Conservation (phyloP, 2,797 vertebrate species). For the Tiaroga cobitis region DNA sequence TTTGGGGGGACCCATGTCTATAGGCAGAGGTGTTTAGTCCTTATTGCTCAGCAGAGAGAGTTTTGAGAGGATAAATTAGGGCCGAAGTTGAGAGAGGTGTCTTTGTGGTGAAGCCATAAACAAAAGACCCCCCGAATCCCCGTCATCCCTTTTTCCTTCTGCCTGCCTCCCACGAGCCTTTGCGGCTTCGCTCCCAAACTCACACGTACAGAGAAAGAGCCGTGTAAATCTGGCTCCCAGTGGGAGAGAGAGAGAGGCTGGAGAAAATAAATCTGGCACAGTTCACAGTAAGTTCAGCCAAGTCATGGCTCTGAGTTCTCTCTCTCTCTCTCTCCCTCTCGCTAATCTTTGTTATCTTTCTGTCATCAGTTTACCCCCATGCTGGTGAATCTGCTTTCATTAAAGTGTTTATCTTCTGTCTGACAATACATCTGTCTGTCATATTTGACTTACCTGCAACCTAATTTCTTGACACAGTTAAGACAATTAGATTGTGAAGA, state of each 20-base stretch:
- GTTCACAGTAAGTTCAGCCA: conserved; percentile 82
- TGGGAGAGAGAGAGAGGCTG: conserved; percentile 53
- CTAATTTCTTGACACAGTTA: background rate
- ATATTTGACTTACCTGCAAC: conserved; percentile 1
- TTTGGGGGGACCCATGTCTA: conserved; percentile 35
- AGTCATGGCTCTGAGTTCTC: conserved; percentile 70
- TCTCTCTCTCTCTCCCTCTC: conserved; percentile 41
- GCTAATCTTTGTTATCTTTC: conserved; percentile 29
- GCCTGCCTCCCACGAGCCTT: conserved; percentile 37
- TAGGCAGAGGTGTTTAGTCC: conserved; percentile 16
- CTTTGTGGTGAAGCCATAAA: conserved; percentile 39
- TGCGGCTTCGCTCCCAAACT: conserved; percentile 26
- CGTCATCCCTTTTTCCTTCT: conserved; percentile 32
- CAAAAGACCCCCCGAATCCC: conserved; percentile 44
- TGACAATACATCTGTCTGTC: background rate
- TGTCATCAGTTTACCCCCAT: conserved; percentile 36
- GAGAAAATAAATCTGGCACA: conserved; percentile 61
- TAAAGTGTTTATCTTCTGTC: conserved; percentile 17
- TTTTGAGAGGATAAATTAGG: conserved; percentile 42
- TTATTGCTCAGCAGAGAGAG: conserved; percentile 45
- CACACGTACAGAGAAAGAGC: conserved; percentile 41
- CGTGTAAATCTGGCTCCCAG: conserved; percentile 60
- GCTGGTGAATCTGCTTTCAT: conserved; percentile 44
- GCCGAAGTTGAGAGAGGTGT: conserved; percentile 20
- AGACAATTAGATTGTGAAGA: background rate